phyloP scores from a whole-genome alignment of 2,113 vertebrate species.

The Lepidothrix coronata region DNA sequence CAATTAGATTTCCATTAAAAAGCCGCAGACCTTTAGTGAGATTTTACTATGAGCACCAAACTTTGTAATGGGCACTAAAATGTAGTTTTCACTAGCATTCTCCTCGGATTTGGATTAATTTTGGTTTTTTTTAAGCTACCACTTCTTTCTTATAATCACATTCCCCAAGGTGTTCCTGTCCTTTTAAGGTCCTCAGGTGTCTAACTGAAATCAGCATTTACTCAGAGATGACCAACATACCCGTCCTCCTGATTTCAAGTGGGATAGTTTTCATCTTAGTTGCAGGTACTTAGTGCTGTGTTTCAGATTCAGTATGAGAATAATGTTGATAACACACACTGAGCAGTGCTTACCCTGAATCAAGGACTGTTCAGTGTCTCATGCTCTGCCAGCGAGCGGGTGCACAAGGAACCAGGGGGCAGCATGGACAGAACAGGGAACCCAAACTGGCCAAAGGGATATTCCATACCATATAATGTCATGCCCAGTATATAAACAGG shows the following conservation, averaged over 20 bases:
- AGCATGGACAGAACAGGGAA: background rate
- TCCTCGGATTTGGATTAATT: background rate
- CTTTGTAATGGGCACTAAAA: background rate
- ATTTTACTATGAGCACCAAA: background rate
- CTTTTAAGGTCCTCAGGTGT: background rate
- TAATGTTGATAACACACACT: background rate
- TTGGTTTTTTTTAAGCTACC: background rate
- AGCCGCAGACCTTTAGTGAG: background rate
- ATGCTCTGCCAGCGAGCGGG: background rate
- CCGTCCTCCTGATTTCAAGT: background rate
- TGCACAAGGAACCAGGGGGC: rapidly evolving
- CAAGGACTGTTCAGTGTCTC: background rate
- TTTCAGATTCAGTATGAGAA: background rate
- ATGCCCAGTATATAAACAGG: background rate
- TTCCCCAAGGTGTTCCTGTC: background rate
- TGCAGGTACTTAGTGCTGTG: background rate
- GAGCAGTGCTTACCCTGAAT: background rate
- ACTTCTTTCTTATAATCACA: background rate
- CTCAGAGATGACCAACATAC: background rate
- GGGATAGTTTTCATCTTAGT: background rate
- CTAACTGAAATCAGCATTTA: background rate
- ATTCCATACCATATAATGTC: background rate
- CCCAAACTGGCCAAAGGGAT: background rate
- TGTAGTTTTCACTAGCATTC: background rate
- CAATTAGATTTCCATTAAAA: background rate